A percentile compares a stretch with the other conserved stretches of the same genome.
These are phyloP conservation scores for Macrophya alboannulata DNA, from an alignment of 2,888 invertebrate species.

Conservation along the genomic window DNA sequence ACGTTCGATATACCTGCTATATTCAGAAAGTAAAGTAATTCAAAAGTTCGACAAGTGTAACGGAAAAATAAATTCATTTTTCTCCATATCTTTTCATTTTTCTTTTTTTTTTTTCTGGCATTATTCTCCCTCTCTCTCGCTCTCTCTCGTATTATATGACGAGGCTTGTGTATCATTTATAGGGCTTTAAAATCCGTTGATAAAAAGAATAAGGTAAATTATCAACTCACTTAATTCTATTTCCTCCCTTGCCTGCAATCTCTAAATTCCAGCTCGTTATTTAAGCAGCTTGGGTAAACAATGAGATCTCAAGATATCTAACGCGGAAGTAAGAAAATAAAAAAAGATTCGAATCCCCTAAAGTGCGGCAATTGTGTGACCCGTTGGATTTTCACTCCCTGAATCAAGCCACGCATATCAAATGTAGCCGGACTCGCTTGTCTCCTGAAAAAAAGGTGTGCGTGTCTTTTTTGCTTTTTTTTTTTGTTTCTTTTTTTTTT, in stretches of 20 bases:
- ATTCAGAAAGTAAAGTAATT: slow-evolving; percentile 5
- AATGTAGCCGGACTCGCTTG: neutral
- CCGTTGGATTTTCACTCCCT: neutral
- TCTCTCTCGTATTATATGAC: neutral
- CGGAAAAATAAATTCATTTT: slow-evolving; percentile 16
- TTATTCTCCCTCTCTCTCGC: neutral
- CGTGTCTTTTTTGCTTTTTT: neutral
- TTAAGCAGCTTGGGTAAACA: neutral
- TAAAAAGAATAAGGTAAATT: neutral
- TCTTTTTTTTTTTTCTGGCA: neutral
- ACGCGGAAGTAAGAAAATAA: slow-evolving; percentile 16
- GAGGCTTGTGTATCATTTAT: neutral
- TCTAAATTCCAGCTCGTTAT: neutral
- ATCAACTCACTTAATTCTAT: neutral
- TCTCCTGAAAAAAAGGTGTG: slow-evolving; percentile 14
- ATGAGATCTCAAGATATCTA: neutral
- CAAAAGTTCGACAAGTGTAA: neutral
- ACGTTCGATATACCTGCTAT: slow-evolving; percentile 24
- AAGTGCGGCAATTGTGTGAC: slow-evolving; percentile 35
- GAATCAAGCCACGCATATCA: slow-evolving; percentile 6
- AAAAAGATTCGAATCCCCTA: slow-evolving; percentile 5
- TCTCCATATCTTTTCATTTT: neutral
- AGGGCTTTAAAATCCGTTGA: neutral
- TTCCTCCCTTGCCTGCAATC: neutral
- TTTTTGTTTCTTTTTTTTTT: neutral